Evolutionary conservation across 2,113 vertebrate genomes (phyloP).

Genomic region (Prietella phreatophila): DNA sequence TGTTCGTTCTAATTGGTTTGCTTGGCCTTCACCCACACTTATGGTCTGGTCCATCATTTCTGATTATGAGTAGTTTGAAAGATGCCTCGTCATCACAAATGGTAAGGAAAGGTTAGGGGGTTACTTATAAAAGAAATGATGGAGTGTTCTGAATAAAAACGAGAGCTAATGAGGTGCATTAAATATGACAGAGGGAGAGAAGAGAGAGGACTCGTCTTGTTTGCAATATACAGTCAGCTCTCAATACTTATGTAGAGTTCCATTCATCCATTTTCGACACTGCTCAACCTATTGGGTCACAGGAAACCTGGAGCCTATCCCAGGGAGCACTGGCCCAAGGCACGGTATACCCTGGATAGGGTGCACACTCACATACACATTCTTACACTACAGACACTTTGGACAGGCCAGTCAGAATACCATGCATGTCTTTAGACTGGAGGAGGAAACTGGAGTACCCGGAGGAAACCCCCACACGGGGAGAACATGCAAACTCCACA

Average conservation of each 20-base stretch:
- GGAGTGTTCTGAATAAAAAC: background rate
- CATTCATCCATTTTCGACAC: no score
- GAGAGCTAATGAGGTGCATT: conserved; percentile 6
- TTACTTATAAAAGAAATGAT: background rate
- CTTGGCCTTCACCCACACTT: conserved; percentile 3
- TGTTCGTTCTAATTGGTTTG: background rate
- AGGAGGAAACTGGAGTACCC: no score
- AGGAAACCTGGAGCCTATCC: no score
- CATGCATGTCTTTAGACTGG: no score
- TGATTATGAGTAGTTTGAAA: conserved; percentile 26
- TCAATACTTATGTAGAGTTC: background rate
- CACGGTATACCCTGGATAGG: no score
- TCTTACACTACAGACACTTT: no score
- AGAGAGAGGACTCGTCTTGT: background rate
- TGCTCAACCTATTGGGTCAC: no score
- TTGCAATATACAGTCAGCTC: background rate
- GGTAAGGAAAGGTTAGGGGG: conserved; percentile 4
- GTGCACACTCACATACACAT: no score
- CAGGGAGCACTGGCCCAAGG: no score
- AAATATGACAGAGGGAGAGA: background rate
- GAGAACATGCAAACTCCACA: no score
- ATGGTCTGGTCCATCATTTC: background rate
- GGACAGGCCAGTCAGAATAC: no score
- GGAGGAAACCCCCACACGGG: no score
- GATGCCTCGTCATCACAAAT: background rate